A percentile compares a stretch with the other conserved stretches of the same genome.
Conservation (phyloP, 2,888 invertebrate species). For the Hoplodrina ambigua region DNA sequence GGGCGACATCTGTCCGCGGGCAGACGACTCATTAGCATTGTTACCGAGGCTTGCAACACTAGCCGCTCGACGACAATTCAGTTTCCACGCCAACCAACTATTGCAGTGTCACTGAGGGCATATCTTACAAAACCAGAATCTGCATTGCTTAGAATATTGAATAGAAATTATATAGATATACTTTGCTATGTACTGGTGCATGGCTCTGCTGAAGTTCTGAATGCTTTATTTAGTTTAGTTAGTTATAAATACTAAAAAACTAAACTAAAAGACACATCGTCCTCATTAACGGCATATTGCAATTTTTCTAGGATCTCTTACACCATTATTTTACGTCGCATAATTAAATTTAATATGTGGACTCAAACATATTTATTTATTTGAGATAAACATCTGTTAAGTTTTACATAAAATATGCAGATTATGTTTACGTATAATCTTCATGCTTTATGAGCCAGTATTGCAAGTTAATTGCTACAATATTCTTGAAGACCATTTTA, state of each 20-base stretch:
- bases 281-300: background rate
- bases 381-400: slow-evolving; percentile 9
- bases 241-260: too few relatives aligned
- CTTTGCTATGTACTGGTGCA: background rate
- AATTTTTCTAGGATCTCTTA: background rate
- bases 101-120: slow-evolving; percentile 32
- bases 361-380: slow-evolving; percentile 38
- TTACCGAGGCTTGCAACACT: slow-evolving; percentile 56
- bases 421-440: slow-evolving; percentile 23
- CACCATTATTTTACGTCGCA: background rate
- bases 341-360: slow-evolving; percentile 23
- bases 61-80: slow-evolving; percentile 28
- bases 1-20: slow-evolving; percentile 68
- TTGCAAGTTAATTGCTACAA: slow-evolving; percentile 13
- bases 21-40: slow-evolving; percentile 75
- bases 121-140: slow-evolving; percentile 36
- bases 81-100: slow-evolving; percentile 43
- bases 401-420: slow-evolving; percentile 37
- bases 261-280: too few relatives aligned
- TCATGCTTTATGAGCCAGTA: slow-evolving; percentile 18
- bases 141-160: slow-evolving; percentile 40
- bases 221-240: too few relatives aligned
- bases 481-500: background rate
- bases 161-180: slow-evolving; percentile 5
- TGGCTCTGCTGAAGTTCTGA: background rate